These are phyloP conservation scores for Tympanoctomys barrerae DNA, from an alignment of 2,797 vertebrate genomes.

Conservation along the genomic window DNA sequence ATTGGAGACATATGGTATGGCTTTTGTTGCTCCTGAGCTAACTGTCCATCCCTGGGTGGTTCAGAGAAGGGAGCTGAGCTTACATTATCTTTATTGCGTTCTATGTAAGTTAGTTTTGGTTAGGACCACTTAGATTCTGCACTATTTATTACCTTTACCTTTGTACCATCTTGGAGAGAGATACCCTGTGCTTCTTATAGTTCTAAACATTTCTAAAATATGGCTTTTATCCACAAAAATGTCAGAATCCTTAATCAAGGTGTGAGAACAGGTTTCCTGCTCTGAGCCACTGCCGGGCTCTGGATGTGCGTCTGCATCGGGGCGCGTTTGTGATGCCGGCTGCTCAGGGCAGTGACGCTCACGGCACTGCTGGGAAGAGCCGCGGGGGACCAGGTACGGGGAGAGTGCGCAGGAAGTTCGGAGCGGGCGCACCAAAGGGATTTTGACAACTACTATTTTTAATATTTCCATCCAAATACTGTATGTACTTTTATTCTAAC, in stretches of 20 bases:
- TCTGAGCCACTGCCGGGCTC: background rate
- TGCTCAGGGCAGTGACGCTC: background rate
- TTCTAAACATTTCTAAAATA: constrained; percentile 23
- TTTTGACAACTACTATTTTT: background rate
- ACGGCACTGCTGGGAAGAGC: background rate
- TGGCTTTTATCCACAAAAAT: background rate
- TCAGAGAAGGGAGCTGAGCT: background rate
- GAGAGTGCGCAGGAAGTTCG: background rate
- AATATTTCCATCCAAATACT: background rate
- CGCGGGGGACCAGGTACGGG: background rate
- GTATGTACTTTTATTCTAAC: background rate
- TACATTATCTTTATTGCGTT: constrained; percentile 2
- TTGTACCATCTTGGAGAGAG: background rate
- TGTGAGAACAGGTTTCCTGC: background rate
- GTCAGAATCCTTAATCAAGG: background rate
- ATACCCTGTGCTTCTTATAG: background rate
- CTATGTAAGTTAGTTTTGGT: background rate
- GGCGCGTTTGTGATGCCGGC: too few relatives aligned
- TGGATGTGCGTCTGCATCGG: background rate
- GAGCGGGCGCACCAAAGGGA: background rate
- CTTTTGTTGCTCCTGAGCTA: constrained; percentile 33
- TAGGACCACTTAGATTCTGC: background rate
- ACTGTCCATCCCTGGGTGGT: background rate
- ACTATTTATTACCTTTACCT: background rate
- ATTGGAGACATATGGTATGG: background rate